Conservation (phyloP, 2,797 vertebrate species). For the Petrocephalus sullivani region DNA sequence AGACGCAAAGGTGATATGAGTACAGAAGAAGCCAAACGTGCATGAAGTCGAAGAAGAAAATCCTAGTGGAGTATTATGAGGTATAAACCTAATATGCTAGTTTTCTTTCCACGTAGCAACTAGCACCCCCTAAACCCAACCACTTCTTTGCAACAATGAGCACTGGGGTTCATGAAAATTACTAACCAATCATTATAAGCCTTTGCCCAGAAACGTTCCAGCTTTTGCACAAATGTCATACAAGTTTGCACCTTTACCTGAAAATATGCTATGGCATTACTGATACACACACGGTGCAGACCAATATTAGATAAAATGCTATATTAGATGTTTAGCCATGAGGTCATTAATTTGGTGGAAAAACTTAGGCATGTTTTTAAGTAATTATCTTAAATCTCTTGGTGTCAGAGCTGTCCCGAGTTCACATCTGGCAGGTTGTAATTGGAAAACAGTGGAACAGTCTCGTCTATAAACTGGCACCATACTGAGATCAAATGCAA, state of each 20-base stretch:
- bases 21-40: neutral
- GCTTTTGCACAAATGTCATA: neutral
- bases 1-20: neutral
- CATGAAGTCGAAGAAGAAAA: neutral
- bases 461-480: conserved; percentile 60
- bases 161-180: neutral
- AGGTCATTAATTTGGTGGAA: neutral
- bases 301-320: neutral
- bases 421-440: conserved; percentile 69
- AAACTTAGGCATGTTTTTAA: neutral
- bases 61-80: neutral
- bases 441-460: conserved; percentile 63
- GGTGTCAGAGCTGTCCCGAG: conserved; percentile 48
- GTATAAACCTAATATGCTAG: neutral
- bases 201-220: neutral
- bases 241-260: neutral
- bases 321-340: neutral
- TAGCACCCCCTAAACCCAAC: neutral
- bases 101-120: neutral
- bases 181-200: neutral
- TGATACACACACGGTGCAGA: neutral
- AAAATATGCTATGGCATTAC: neutral
- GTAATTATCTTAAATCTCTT: conserved; percentile 46
- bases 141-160: neutral
- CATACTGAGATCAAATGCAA: conserved; percentile 68